phyloP scores from a whole-genome alignment of 2,888 invertebrate species.

The Biston stratarius region DNA sequence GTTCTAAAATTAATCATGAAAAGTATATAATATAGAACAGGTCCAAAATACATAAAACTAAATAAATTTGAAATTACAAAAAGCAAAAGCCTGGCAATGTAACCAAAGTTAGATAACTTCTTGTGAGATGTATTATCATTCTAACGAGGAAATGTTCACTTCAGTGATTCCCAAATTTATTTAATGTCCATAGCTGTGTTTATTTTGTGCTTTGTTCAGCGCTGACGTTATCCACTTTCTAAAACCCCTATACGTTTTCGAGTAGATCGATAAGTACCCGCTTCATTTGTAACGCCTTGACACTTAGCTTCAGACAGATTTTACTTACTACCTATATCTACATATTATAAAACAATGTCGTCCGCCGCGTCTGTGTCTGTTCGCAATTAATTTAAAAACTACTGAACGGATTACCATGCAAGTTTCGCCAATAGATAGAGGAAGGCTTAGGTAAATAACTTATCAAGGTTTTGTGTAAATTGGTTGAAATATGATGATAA shows the following conservation, averaged over 20 bases:
- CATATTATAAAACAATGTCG: too few species aligned
- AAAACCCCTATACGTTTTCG: conserved; percentile 21
- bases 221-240: conserved; percentile 18
- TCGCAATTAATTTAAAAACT: too few species aligned
- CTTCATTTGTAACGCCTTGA: conserved; percentile 21
- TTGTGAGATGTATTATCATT: conserved; percentile 20
- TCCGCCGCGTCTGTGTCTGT: too few species aligned
- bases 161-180: conserved; percentile 6
- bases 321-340: background rate
- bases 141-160: conserved; percentile 22
- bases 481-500: too few species aligned
- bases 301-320: conserved; percentile 20
- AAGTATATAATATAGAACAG: background rate
- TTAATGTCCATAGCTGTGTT: conserved; percentile 4
- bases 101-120: conserved; percentile 13
- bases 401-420: too few species aligned
- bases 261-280: conserved; percentile 9
- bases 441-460: too few species aligned
- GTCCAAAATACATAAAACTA: background rate
- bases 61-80: conserved; percentile 7
- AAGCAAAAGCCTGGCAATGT: background rate
- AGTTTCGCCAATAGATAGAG: too few species aligned
- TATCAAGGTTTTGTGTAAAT: too few species aligned
- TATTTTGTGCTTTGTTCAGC: conserved; percentile 10
- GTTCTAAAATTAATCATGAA: background rate